These are phyloP conservation scores for Capreolus pygargus DNA, from an alignment of 2,113 vertebrate genomes.

Conservation along the genomic window DNA sequence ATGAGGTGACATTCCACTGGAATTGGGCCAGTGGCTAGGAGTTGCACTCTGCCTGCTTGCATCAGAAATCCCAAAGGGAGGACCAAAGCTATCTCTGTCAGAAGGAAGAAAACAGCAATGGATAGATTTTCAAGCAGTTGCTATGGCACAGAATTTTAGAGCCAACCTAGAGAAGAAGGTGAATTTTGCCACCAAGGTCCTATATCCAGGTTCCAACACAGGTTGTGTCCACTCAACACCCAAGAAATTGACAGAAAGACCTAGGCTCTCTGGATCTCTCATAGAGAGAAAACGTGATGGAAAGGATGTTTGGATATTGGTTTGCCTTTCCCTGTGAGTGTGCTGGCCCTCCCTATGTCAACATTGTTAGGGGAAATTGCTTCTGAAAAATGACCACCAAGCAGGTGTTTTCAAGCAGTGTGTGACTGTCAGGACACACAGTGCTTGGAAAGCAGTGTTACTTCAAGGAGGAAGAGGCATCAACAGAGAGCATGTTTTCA, in stretches of 20 bases:
- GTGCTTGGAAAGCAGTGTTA: not conserved
- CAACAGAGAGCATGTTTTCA: not conserved
- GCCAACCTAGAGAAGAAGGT: not conserved
- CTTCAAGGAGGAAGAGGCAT: not conserved
- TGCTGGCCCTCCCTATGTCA: not conserved
- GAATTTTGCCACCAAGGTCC: not conserved
- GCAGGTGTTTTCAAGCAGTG: not conserved
- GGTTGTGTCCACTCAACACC: not conserved
- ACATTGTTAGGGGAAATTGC: not conserved
- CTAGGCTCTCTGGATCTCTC: not conserved
- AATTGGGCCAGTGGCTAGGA: not conserved
- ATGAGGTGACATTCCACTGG: not conserved
- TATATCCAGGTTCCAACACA: not conserved
- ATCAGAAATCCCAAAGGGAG: not conserved
- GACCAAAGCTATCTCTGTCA: not conserved
- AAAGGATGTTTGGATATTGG: not conserved
- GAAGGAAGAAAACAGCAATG: not conserved
- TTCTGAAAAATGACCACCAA: not conserved
- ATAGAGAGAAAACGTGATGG: not conserved
- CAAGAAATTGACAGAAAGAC: not conserved
- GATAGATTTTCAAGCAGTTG: not conserved
- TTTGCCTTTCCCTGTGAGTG: not conserved
- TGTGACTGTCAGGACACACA: not conserved
- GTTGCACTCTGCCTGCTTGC: not conserved
- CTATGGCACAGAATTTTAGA: not conserved